phyloP scores from a whole-genome alignment of 2,888 invertebrate genomes.

The Habroteleia sp. region DNA sequence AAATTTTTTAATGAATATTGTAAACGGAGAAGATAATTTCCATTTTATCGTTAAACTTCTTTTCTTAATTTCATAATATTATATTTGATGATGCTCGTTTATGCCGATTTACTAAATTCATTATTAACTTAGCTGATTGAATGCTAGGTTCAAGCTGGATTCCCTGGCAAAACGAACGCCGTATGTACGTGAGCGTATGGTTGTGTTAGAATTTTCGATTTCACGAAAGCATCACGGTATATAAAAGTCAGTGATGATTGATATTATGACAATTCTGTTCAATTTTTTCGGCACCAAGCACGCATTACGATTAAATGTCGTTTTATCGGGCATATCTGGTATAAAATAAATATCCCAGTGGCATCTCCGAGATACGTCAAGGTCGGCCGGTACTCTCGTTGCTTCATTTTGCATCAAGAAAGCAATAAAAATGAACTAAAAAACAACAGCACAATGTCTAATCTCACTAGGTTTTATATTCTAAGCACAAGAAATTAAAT shows the following conservation, averaged over 20 bases:
- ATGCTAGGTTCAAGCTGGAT: no score
- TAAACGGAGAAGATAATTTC: no score
- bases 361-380: slow-evolving; percentile 68
- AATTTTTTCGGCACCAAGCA: not conserved
- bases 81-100: no score
- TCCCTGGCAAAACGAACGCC: no score
- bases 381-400: slow-evolving; percentile 71
- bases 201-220: not conserved
- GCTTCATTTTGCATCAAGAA: slow-evolving; percentile 70
- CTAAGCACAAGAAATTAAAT: no score
- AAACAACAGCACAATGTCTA: slow-evolving; percentile 8
- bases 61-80: no score
- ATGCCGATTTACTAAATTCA: no score
- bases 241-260: slow-evolving; percentile 8
- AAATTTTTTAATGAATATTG: no score
- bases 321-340: slow-evolving; percentile 39
- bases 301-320: slow-evolving; percentile 33
- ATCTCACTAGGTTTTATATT: no score
- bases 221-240: not conserved
- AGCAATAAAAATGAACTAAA: slow-evolving; percentile 48
- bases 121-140: no score
- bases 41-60: no score
- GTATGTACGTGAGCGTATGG: no score
- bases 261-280: slow-evolving; percentile 24
- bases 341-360: slow-evolving; percentile 50